These are phyloP conservation scores for Isotomurus palustris DNA, from an alignment of 2,888 invertebrate genomes.

Conservation along the genomic window DNA sequence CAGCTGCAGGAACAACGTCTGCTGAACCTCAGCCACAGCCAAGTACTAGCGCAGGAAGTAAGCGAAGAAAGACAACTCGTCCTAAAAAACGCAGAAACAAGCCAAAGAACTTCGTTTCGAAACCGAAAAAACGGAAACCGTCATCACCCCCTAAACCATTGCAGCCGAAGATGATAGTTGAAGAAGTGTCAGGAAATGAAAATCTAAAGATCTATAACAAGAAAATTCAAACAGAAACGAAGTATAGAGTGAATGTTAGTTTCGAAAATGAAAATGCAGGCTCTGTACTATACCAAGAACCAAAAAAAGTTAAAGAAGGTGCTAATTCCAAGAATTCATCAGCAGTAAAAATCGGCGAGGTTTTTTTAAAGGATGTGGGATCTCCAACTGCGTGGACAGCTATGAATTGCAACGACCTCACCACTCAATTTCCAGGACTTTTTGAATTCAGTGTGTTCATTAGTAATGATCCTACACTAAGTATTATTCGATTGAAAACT, in stretches of 20 bases:
- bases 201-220: slow-evolving; percentile 16
- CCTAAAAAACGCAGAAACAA: slow-evolving; percentile 10
- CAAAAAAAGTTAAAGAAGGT: too few species aligned
- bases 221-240: too few species aligned
- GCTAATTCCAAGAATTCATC: too few species aligned
- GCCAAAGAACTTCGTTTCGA: slow-evolving; percentile 7
- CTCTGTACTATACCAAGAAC: too few species aligned
- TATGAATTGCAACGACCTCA: background rate
- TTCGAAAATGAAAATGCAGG: too few species aligned
- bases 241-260: too few species aligned
- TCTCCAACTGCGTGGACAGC: background rate
- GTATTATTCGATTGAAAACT: slow-evolving; percentile 20
- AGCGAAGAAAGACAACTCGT: slow-evolving; percentile 4
- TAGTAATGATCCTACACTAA: background rate
- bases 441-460: background rate
- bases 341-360: slow-evolving; percentile 1
- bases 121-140: slow-evolving; percentile 1
- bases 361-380: background rate
- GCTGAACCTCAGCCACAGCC: too few species aligned
- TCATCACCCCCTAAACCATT: slow-evolving; percentile 23
- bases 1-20: too few species aligned
- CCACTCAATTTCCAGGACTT: background rate
- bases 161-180: slow-evolving; percentile 13
- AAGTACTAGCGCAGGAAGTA: slow-evolving; percentile 3
- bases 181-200: slow-evolving; percentile 20